Conservation (phyloP, 23 tunicate genomes). For the Corella eumyota region DNA sequence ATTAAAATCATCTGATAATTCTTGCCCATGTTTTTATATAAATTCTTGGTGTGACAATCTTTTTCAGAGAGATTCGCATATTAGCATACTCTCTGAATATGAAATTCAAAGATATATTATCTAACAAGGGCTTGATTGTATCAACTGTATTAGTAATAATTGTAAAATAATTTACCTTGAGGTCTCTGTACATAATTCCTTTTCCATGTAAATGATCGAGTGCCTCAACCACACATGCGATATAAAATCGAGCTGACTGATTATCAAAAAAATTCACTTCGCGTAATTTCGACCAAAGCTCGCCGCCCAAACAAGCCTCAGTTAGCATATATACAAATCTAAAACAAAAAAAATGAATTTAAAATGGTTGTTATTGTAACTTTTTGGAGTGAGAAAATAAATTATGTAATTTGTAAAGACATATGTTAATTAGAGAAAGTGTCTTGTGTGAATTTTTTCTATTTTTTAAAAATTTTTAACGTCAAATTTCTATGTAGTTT, state of each 20-base stretch:
- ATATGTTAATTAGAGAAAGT: too few species aligned
- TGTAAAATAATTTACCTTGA: conserved; percentile 17
- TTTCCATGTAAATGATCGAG: conserved; percentile 48
- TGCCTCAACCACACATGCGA: conserved; percentile 77
- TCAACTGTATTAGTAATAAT: not conserved
- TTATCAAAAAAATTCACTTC: conserved; percentile 41
- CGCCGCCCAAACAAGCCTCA: conserved; percentile 87
- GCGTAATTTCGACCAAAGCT: conserved; percentile 49
- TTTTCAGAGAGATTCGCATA: too few species aligned
- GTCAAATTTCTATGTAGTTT: too few species aligned
- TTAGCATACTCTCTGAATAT: too few species aligned
- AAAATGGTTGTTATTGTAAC: not conserved
- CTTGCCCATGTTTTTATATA: not conserved
- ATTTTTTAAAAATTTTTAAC: too few species aligned
- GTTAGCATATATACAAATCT: conserved; percentile 73
- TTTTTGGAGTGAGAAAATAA: not conserved
- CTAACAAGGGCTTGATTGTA: too few species aligned
- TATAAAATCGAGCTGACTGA: conserved; percentile 28
- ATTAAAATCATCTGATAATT: too few species aligned
- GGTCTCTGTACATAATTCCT: conserved; percentile 47
- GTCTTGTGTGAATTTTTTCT: too few species aligned
- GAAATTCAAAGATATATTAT: too few species aligned
- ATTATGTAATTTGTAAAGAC: not conserved
- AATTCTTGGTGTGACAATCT: too few species aligned
- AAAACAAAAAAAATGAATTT: not conserved